phyloP scores from a whole-genome alignment of 2,888 invertebrate genomes.

The Leptinotarsa juncta region DNA sequence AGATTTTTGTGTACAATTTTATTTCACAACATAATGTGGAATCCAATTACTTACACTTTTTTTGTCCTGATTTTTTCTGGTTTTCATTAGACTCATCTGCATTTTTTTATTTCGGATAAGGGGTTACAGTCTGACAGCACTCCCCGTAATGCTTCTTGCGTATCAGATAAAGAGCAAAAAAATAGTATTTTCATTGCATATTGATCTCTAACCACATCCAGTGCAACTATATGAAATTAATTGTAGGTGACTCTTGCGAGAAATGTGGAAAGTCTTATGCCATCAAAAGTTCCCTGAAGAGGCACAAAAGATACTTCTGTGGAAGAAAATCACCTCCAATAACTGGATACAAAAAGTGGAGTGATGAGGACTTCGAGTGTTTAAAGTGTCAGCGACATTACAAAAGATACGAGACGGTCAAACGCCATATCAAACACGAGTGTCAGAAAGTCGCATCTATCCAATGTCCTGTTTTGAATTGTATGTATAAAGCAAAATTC shows the following conservation, averaged over 20 bases:
- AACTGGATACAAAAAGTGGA: conserved; percentile 46
- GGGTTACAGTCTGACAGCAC: too few relatives aligned
- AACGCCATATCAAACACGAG: conserved; percentile 48
- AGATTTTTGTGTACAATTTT: too few relatives aligned
- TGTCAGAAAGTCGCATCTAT: conserved; percentile 53
- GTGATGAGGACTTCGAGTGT: conserved; percentile 45
- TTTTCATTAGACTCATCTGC: too few relatives aligned
- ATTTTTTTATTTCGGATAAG: too few relatives aligned
- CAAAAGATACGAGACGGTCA: conserved; percentile 47
- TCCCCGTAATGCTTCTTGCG: too few relatives aligned
- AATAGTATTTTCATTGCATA: too few relatives aligned
- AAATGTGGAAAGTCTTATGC: conserved; percentile 55
- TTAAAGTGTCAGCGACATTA: conserved; percentile 40
- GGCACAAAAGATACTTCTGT: conserved; percentile 52
- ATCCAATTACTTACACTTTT: too few relatives aligned
- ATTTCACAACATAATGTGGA: too few relatives aligned
- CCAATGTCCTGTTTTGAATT: conserved; percentile 52
- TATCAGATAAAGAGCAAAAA: too few relatives aligned
- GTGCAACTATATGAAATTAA: neutral
- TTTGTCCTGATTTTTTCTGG: too few relatives aligned
- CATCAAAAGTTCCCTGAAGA: conserved; percentile 52
- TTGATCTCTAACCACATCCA: neutral
- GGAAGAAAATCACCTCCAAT: conserved; percentile 50
- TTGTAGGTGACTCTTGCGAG: conserved; percentile 42
- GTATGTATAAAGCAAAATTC: conserved; percentile 53